Evolutionary conservation across 2,797 vertebrate genomes (phyloP).

Genomic region (Eurystomus glaucurus): DNA sequence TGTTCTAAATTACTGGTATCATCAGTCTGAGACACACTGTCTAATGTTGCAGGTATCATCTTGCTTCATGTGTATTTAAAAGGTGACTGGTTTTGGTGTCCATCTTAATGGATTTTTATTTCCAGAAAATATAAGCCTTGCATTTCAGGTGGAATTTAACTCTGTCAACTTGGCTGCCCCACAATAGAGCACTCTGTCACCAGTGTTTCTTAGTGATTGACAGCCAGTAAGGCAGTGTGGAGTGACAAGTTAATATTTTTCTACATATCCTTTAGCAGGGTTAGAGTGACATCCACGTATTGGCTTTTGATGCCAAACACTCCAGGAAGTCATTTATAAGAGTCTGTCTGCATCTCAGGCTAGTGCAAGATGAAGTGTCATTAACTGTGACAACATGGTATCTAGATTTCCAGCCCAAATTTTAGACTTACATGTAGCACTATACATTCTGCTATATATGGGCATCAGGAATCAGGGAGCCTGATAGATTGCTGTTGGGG

Average conservation of each 20-base stretch:
- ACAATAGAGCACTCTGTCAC: background rate
- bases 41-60: background rate
- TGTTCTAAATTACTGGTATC: background rate
- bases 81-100: background rate
- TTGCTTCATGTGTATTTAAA: background rate
- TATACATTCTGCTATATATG: background rate
- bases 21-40: background rate
- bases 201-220: background rate
- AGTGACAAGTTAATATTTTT: constrained; percentile 6
- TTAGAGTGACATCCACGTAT: background rate
- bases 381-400: background rate
- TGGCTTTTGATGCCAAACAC: background rate
- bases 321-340: background rate
- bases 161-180: background rate
- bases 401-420: background rate
- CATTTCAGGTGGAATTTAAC: background rate
- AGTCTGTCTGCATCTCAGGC: background rate
- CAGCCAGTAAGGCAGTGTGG: background rate
- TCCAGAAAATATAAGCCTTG: background rate
- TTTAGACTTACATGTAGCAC: background rate
- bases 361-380: background rate
- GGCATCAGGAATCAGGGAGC: background rate
- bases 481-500: background rate
- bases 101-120: background rate
- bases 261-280: background rate